Percentiles rank a stretch among this genome's conserved stretches.
These are phyloP conservation scores for Aegithalos caudatus DNA, from an alignment of 2,113 vertebrate species.

Conservation along the genomic window DNA sequence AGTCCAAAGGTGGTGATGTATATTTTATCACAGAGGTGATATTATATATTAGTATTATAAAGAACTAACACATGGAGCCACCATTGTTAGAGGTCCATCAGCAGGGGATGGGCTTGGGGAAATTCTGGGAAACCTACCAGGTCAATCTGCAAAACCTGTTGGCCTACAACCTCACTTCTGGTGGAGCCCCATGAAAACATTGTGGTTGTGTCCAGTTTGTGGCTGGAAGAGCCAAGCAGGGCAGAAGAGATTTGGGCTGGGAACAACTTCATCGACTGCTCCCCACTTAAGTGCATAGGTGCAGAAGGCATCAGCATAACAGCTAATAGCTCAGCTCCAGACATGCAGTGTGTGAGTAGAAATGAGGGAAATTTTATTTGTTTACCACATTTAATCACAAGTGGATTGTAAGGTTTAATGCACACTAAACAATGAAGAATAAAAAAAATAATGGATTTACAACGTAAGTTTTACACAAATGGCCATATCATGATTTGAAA, in stretches of 20 bases:
- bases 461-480: background rate
- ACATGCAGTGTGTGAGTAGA: background rate
- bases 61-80: background rate
- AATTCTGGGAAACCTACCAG: background rate
- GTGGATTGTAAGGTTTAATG: background rate
- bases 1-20: background rate
- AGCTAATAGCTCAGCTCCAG: background rate
- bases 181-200: background rate
- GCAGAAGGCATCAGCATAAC: background rate
- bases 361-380: background rate
- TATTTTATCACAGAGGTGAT: background rate
- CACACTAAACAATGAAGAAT: background rate
- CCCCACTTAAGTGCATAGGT: background rate
- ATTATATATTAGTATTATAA: background rate
- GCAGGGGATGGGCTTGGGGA: background rate
- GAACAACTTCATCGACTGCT: background rate
- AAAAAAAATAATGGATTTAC: background rate
- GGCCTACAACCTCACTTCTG: background rate
- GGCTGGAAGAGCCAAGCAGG: background rate
- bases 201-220: background rate
- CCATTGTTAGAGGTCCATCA: background rate
- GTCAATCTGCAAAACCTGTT: background rate
- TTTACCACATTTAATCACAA: background rate
- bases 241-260: background rate
- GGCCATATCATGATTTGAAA: background rate